Evolutionary conservation across 2,113 vertebrate species (phyloP), one percentile per base, ranked within the genome.

Genomic region (Nycticorax nycticorax): DNA sequence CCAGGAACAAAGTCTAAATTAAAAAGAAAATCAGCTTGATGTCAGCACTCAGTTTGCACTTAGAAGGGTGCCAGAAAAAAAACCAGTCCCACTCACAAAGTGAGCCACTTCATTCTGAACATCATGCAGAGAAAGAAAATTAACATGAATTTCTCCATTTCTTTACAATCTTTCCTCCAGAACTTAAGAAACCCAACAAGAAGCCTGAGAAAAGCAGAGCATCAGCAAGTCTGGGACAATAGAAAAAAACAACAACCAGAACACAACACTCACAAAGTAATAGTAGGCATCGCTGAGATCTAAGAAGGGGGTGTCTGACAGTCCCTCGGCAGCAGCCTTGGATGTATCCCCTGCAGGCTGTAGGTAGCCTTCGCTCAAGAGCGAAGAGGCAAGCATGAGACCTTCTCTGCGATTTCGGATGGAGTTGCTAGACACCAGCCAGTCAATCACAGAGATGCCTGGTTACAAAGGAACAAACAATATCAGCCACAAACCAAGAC

Each of bases 321-420:
- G 90, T 3, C 98, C 95, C 33, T 99, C 99, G 0, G 96, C 98
- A 13, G 98, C 98, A 2, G 83, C 96, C 94, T 99, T 99, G 45
- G 99, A 99, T 3, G 98, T 63, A 9, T 99, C 99, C 12, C 98
- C 99, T 3, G 99, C 99, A 18, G 99, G 98, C 93, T 99, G 99
- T 8, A 99, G 97, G 81, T 99, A 99, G 10, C 99, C 99, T 94
- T 99, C 99, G 13, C 92, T 99, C 88, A 99, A 89, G 60, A 99
- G 98, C 1, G 99, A 99, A 8, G 98, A 98, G 26, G 99, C 98
- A 50, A 99, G 95, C 98, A 99, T 97, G 37, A 99, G 93, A 16
- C 98, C 99, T 91, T 99, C 99, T 6, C 97, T 93, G 62, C 98
- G 98, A 80, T 99, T 99, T 85, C 99, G 98, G 16, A 98, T 96